Evolutionary conservation across 2,113 vertebrate species (phyloP).

Genomic region (Odobenus rosmarus): DNA sequence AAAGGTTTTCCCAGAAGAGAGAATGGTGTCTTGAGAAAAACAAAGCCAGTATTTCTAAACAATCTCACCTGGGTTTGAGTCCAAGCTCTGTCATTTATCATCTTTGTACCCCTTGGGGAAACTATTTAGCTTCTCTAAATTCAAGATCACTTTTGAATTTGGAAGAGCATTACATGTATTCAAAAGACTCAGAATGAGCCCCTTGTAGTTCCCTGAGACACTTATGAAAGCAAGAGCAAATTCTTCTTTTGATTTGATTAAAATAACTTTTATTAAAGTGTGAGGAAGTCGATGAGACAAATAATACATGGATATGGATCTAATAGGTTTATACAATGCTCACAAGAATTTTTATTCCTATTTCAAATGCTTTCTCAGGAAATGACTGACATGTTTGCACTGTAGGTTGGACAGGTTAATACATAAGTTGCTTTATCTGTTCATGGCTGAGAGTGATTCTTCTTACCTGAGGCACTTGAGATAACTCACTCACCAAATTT

Average conservation of each 20-base stretch:
- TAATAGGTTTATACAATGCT: neutral
- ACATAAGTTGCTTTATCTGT: slow-evolving; percentile 8
- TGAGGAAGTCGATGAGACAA: neutral
- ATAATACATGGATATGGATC: neutral
- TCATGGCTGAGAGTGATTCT: neutral
- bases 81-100: neutral
- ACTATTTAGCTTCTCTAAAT: neutral
- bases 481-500: neutral
- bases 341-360: neutral
- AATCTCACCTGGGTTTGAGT: neutral
- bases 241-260: slow-evolving; percentile 35
- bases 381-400: neutral
- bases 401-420: neutral
- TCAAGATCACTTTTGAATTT: slow-evolving; percentile 5
- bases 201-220: neutral
- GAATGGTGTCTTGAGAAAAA: neutral
- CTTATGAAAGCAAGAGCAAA: neutral
- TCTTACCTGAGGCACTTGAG: neutral
- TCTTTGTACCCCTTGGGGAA: neutral
- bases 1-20: neutral
- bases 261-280: slow-evolving; percentile 10
- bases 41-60: neutral
- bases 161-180: neutral
- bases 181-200: neutral
- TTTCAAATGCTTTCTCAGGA: neutral